Evolutionary conservation across 2,888 invertebrate species (phyloP).

Genomic region (Euclidia mi): DNA sequence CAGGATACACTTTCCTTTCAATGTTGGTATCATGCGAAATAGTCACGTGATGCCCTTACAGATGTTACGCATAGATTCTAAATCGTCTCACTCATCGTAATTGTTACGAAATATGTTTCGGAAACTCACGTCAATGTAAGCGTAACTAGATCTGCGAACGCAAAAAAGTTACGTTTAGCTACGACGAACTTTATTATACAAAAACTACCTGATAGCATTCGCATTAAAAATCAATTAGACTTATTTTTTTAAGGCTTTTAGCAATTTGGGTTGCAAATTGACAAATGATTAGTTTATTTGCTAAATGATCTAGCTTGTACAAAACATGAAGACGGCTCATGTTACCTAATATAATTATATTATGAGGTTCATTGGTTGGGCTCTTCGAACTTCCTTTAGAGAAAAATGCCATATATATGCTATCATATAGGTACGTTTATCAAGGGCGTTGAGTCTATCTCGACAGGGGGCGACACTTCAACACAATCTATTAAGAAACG

Average conservation of each 20-base stretch:
- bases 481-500: neutral
- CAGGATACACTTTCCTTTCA: conserved; percentile 84
- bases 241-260: no score
- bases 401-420: no score
- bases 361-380: no score
- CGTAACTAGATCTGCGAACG: neutral
- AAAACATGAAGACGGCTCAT: no score
- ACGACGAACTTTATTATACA: neutral
- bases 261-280: no score
- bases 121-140: neutral
- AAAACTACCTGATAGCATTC: no score
- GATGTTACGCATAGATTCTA: conserved; percentile 66
- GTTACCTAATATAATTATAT: no score
- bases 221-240: no score
- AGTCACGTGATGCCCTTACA: conserved; percentile 79
- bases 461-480: neutral
- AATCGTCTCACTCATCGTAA: conserved; percentile 35
- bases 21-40: conserved; percentile 83
- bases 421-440: neutral
- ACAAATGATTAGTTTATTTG: no score
- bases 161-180: no score
- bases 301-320: no score
- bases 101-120: conserved; percentile 3
- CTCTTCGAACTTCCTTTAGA: no score
- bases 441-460: conserved; percentile 4